Evolutionary conservation across 2,888 invertebrate species (phyloP).

Genomic region (Clitarchus hookeri): DNA sequence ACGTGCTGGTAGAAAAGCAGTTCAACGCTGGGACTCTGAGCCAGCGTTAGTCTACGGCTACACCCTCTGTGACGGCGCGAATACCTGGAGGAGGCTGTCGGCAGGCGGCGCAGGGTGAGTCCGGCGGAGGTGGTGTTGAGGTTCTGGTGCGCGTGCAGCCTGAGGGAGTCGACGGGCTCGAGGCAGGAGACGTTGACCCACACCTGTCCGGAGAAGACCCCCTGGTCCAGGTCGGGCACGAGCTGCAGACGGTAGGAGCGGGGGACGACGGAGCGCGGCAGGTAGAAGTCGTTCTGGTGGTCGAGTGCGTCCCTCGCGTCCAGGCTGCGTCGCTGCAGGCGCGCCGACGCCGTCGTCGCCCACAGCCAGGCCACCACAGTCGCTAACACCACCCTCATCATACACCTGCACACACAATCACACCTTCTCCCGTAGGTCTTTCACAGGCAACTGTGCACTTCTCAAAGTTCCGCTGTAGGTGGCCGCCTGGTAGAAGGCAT

Average conservation of each 20-base stretch:
- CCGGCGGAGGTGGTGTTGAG: constrained; percentile 55
- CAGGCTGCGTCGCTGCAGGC: constrained; percentile 49
- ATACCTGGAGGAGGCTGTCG: not conserved
- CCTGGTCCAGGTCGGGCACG: constrained; percentile 68
- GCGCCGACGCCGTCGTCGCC: not conserved
- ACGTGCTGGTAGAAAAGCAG: too few species aligned
- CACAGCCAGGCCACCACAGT: not conserved
- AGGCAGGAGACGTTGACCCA: constrained; percentile 71
- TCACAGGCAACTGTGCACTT: too few species aligned
- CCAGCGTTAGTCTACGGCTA: too few species aligned
- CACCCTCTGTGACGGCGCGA: too few species aligned
- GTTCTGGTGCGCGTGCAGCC: constrained; percentile 68
- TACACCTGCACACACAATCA: not conserved
- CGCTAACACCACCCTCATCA: not conserved
- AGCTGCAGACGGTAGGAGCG: constrained; percentile 68
- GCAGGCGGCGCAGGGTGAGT: not conserved
- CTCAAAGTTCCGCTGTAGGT: too few species aligned
- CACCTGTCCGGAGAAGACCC: constrained; percentile 69
- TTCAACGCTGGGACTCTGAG: too few species aligned
- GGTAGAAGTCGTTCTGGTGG: constrained; percentile 64
- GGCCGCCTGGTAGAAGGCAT: too few species aligned
- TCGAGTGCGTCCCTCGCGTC: constrained; percentile 67
- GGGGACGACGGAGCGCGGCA: constrained; percentile 68
- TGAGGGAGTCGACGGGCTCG: constrained; percentile 64
- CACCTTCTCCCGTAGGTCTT: too few species aligned